Evolutionary conservation across 2,113 vertebrate species (phyloP).

Genomic region (Ptychochromis oligacanthus): DNA sequence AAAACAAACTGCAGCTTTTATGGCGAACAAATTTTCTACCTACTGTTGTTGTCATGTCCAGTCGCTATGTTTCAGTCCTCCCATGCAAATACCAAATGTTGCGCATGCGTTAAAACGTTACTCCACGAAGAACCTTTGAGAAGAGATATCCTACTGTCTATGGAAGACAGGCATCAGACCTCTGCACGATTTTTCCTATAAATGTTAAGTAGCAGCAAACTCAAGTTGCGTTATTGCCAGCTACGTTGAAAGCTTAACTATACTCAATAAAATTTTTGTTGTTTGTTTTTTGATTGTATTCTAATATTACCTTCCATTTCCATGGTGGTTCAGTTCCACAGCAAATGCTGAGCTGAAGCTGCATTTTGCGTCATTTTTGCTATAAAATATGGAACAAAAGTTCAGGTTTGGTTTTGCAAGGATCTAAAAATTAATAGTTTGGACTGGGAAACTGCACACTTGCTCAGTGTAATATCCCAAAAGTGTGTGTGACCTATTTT

Average conservation of each 20-base stretch:
- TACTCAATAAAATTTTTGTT: not conserved
- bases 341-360: not conserved
- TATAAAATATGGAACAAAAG: not conserved
- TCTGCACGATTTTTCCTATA: not conserved
- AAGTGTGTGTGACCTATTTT: not conserved
- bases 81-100: not conserved
- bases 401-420: not conserved
- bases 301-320: not conserved
- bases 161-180: not conserved
- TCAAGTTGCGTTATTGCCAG: not conserved
- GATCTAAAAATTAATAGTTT: not conserved
- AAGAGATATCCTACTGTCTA: not conserved
- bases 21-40: not conserved
- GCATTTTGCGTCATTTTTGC: not conserved
- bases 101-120: not conserved
- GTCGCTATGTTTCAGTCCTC: not conserved
- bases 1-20: not conserved
- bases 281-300: not conserved
- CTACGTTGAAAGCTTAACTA: not conserved
- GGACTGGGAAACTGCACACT: not conserved
- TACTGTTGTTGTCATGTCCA: not conserved
- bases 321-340: not conserved
- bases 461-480: not conserved
- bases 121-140: not conserved
- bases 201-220: not conserved